Evolutionary conservation across 2,888 invertebrate species (phyloP).

Genomic region (Cylindroiulus punctatus): DNA sequence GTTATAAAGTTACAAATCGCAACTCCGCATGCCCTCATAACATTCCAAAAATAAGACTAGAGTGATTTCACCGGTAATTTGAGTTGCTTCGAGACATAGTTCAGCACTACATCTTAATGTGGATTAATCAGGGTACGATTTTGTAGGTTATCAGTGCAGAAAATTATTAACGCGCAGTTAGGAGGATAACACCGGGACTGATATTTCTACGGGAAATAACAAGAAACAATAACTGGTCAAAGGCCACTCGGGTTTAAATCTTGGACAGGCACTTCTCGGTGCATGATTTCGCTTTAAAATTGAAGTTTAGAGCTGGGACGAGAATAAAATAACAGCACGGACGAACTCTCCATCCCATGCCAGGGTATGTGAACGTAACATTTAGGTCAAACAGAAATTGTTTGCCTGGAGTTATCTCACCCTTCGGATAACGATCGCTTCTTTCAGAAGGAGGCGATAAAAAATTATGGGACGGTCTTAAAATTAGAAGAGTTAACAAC

Average conservation of each 20-base stretch:
- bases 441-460: neutral
- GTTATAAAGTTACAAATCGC: conserved; percentile 23
- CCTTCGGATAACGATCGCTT: neutral
- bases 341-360: neutral
- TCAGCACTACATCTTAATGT: neutral
- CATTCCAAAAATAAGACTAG: conserved; percentile 54
- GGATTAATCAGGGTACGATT: neutral
- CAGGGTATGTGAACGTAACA: neutral
- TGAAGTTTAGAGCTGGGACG: neutral
- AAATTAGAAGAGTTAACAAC: conserved; percentile 42
- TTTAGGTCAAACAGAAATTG: neutral
- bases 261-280: conserved; percentile 22
- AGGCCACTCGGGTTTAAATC: neutral
- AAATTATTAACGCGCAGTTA: neutral
- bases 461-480: conserved; percentile 31
- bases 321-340: neutral
- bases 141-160: neutral
- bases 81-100: conserved; percentile 40
- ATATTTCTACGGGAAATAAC: neutral
- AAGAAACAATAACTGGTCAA: neutral
- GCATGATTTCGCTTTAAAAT: neutral
- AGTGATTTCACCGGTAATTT: conserved; percentile 53
- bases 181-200: neutral
- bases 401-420: neutral
- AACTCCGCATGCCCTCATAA: conserved; percentile 31